Evolutionary conservation across 2,797 vertebrate genomes (phyloP).

Genomic region (Xenops minutus): DNA sequence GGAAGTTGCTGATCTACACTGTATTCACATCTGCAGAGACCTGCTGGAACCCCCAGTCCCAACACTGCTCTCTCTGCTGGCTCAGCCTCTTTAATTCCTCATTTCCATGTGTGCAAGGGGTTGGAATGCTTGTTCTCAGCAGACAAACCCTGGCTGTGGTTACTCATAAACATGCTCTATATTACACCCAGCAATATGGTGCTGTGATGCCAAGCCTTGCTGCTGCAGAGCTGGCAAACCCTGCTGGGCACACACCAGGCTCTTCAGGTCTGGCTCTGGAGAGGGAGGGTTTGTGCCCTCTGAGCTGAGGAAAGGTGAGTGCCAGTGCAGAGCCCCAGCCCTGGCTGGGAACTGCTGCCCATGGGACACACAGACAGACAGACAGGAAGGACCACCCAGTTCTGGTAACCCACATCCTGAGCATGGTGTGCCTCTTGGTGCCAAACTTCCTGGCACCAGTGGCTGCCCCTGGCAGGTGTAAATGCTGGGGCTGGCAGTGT

Average conservation of each 20-base stretch:
- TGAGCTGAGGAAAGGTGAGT: not conserved
- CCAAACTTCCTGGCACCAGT: not conserved
- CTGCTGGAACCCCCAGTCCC: not conserved
- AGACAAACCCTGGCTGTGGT: not conserved
- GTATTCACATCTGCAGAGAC: not conserved
- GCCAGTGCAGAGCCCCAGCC: not conserved
- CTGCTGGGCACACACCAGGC: not conserved
- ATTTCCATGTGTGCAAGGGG: not conserved
- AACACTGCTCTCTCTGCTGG: not conserved
- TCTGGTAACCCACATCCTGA: not conserved
- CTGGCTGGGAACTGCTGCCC: not conserved
- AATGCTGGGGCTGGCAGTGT: not conserved
- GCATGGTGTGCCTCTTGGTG: not conserved
- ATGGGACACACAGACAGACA: not conserved
- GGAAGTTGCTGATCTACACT: not conserved
- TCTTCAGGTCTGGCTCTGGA: conserved; percentile 42
- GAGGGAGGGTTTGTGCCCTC: conserved; percentile 25
- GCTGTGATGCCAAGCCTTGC: not conserved
- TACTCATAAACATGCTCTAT: not conserved
- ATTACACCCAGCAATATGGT: not conserved
- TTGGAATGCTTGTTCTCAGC: not conserved
- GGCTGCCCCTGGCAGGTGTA: not conserved
- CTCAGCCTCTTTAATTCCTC: not conserved
- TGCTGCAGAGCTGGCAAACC: not conserved
- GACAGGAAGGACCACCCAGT: not conserved